These are phyloP conservation scores for Ephestia elutella DNA, from an alignment of 1,140 invertebrate species.

Conservation along the genomic window DNA sequence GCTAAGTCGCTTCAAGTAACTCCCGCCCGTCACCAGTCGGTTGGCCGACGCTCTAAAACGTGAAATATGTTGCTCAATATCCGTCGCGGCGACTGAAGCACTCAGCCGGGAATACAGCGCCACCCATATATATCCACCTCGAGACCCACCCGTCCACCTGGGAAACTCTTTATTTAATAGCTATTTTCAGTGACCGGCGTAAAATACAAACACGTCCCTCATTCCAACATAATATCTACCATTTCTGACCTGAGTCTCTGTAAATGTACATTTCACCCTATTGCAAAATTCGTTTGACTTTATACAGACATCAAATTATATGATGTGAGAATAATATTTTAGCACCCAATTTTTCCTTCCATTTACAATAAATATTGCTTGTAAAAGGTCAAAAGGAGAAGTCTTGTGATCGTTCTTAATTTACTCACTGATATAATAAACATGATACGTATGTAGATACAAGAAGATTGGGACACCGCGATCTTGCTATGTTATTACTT, in stretches of 20 bases:
- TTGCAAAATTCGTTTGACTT: not conserved
- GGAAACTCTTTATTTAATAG: not conserved
- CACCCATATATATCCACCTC: not conserved
- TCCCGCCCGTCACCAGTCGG: not conserved
- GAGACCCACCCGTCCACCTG: not conserved
- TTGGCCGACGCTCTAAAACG: slow-evolving; percentile 17
- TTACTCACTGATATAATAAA: too few species aligned
- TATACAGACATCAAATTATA: too few species aligned
- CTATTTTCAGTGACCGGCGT: not conserved
- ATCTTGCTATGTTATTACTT: too few species aligned
- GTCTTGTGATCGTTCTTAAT: too few species aligned
- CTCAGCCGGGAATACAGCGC: slow-evolving; percentile 5
- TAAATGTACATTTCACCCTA: not conserved
- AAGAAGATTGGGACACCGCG: too few species aligned
- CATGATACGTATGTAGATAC: too few species aligned
- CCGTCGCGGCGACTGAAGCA: slow-evolving; percentile 13
- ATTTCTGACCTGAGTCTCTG: not conserved
- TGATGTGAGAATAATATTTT: too few species aligned
- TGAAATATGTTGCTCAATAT: slow-evolving; percentile 22
- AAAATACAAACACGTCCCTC: not conserved
- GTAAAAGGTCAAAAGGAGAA: too few species aligned
- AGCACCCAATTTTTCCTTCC: too few species aligned
- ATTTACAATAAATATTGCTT: too few species aligned
- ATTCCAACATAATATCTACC: not conserved
- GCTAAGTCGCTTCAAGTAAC: not conserved